Evolutionary conservation across 2,113 vertebrate species (phyloP), one percentile per base, ranked within the genome.

Genomic region (Campylorhamphus procurvoides): DNA sequence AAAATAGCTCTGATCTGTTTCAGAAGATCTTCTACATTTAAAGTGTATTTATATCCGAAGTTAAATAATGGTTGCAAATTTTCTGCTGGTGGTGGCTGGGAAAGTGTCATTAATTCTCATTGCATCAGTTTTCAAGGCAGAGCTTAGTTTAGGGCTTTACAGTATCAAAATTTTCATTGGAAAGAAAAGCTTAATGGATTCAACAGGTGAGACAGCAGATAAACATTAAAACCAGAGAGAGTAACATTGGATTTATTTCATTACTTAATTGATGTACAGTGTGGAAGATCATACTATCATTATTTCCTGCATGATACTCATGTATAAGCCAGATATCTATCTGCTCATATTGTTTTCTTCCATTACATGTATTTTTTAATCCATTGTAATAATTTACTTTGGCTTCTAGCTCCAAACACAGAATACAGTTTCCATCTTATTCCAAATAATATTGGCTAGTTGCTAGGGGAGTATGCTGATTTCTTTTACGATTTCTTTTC

Each of bases 361-460:
- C 84, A 94, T 87, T 84, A 83, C 75, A 80, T 25, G 4, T 92
- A 80, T 79, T 94, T 94, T 94, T 90, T 86, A 60, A 92, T 94
- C 66, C 39, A 67, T 76, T 89, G 46, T 87, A 81, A 94, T 75
- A 92, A 93, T 96, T 96, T 95, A 80, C 81, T 94, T 94, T 95
- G 94, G 87, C 91, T 67, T 90, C 75, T 79, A 79, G 13, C 55
- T 95, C n/a, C 62, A 91, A 94, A 49, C 4, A 72, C 73, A 86
- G 58, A 87, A 86, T 86, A 84, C 6, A 47, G 14, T 91, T 92
- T 87, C 84, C 76, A 84, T 82, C 58, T 80, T 89, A 76, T 75
- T 95, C 89, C 82, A 95, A 95, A 91, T 84, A 96, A 75, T 91
- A 89, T 94, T 95, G 82, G 91, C 77, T 71, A 91, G 83, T 90